Conservation (phyloP, 2,113 vertebrate species). For the Myrmecophaga tridactyla region DNA sequence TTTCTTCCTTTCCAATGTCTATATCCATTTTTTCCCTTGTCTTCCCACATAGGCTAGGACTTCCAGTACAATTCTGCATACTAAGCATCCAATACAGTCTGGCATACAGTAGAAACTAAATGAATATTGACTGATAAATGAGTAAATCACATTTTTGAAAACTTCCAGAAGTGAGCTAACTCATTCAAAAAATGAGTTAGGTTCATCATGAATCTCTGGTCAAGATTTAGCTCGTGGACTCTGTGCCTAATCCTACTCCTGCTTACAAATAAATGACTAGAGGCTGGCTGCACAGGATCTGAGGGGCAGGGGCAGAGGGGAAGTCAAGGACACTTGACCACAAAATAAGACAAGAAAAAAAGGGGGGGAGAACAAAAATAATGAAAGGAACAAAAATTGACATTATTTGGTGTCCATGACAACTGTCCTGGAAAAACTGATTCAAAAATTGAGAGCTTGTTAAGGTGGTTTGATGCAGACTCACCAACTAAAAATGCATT, state of each 20-base stretch:
- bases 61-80: neutral
- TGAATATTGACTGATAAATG: neutral
- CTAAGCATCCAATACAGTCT: neutral
- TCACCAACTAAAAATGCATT: neutral
- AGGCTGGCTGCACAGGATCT: rapidly evolving
- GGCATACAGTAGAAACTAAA: neutral
- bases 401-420: rapidly evolving
- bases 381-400: neutral
- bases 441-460: neutral
- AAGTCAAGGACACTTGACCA: neutral
- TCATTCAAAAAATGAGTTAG: neutral
- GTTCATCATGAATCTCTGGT: neutral
- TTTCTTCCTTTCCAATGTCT: neutral
- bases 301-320: rapidly evolving
- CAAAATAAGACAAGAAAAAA: neutral
- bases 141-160: neutral
- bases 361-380: neutral
- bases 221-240: neutral
- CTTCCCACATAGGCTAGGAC: neutral
- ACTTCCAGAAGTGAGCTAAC: neutral
- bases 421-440: neutral
- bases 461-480: neutral
- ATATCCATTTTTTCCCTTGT: neutral
- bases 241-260: neutral
- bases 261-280: neutral